A percentile compares a stretch with the other conserved stretches of the same genome.
Conservation (phyloP, 2,888 invertebrate genomes). For the Embidobia sp. region DNA sequence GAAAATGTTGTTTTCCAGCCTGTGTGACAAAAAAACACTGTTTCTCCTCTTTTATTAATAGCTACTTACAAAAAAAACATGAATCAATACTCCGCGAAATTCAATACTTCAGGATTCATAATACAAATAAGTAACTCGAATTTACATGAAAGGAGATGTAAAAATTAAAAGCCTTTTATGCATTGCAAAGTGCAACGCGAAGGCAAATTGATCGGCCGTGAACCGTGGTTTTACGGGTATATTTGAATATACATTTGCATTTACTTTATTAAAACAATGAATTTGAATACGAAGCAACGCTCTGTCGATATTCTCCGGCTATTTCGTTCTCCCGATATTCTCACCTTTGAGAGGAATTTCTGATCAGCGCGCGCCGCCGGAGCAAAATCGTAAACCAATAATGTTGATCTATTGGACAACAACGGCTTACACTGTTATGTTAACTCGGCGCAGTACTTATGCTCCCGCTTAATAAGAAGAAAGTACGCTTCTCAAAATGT, state of each 20-base stretch:
- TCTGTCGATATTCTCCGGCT: conserved; percentile 20
- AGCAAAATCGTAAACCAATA: conserved; percentile 44
- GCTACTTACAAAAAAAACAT: too few relatives aligned
- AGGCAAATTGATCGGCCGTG: conserved; percentile 6
- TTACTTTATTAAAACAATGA: conserved; percentile 43
- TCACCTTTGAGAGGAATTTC: conserved; percentile 33
- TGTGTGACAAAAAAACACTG: too few relatives aligned
- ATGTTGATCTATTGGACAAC: conserved; percentile 36
- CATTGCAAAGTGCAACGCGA: conserved; percentile 4
- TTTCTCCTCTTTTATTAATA: too few relatives aligned
- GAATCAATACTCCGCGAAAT: neutral
- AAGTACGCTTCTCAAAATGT: conserved; percentile 12
- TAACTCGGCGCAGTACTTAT: conserved; percentile 31
- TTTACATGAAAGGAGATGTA: conserved; percentile 8
- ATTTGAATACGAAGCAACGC: conserved; percentile 28
- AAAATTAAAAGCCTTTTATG: conserved; percentile 6
- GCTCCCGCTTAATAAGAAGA: conserved; percentile 13
- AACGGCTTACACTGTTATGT: conserved; percentile 29
- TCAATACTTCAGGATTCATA: neutral
- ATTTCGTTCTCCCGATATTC: conserved; percentile 39
- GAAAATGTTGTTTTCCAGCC: too few relatives aligned
- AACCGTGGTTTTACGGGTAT: conserved; percentile 1
- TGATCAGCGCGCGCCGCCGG: conserved; percentile 13
- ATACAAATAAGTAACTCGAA: conserved; percentile 2
- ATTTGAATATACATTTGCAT: conserved; percentile 30